Base-by-base conservation (phyloP, 1,140 invertebrate species). In the Euborellia annulipes region DNA sequence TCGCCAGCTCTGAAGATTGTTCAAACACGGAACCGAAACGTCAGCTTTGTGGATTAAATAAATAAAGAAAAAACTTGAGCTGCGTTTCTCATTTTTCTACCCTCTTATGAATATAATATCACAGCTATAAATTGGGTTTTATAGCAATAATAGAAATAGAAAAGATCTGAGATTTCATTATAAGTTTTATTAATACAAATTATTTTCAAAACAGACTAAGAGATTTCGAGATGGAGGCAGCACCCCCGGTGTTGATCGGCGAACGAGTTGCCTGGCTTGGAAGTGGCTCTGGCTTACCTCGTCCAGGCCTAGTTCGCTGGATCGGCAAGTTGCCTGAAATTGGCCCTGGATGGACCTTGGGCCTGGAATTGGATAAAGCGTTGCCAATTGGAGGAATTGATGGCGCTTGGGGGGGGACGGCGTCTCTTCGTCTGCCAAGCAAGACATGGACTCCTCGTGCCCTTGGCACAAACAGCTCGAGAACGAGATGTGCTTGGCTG, bases 181-280 rank as follows among this genome's bases (percentile, higher is more conserved):
- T n/a, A n/a, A n/a, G n/a, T n/a, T n/a, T n/a, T n/a, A n/a, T n/a
- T n/a, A n/a, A n/a, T n/a, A n/a, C n/a, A n/a, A n/a, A n/a, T n/a
- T n/a, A n/a, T n/a, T n/a, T n/a, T n/a, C n/a, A n/a, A n/a, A n/a
- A n/a, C n/a, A n/a, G n/a, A n/a, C n/a, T n/a, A n/a, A n/a, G n/a
- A n/a, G n/a, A n/a, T n/a, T n/a, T n/a, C n/a, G n/a, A n/a, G n/a
- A n/a, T n/a, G n/a, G n/a, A n/a, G n/a, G n/a, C n/a, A n/a, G n/a
- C n/a, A n/a, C 49, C 49, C 40, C 62, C 59, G n/a, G 50, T 72
- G 14, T 48, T 57, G 37, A 54, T 70, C 3, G 66, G 65, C 1
- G 70, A 75, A 49, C 53, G 68, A 30, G 63, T 74, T 17, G 64
- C 74, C 9, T 76, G 73, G 73, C 54, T 69, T 1, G 64, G 64